Evolutionary conservation across 1,140 invertebrate genomes (phyloP).

Genomic region (Babylonia areolata): DNA sequence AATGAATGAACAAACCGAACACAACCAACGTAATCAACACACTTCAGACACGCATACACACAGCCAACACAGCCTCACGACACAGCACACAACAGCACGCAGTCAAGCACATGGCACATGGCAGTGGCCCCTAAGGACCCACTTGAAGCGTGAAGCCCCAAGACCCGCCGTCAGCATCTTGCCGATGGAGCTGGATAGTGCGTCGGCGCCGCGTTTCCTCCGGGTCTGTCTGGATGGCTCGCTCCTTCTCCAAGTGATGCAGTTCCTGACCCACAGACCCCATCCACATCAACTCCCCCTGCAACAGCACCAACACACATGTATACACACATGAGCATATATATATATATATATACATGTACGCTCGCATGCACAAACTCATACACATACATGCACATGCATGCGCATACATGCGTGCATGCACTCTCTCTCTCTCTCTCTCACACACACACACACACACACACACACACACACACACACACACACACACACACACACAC

Average conservation of each 20-base stretch:
- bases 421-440: no score
- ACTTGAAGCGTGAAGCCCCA: constrained; percentile 94
- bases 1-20: no score
- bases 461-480: no score
- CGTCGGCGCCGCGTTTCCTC: constrained; percentile 90
- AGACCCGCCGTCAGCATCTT: constrained; percentile 91
- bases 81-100: no score
- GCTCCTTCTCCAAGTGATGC: constrained; percentile 88
- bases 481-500: no score
- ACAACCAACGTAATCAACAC: no score
- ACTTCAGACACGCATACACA: no score
- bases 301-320: constrained; percentile 17
- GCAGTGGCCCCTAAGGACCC: constrained; percentile 37
- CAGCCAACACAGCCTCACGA: no score
- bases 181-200: constrained; percentile 86
- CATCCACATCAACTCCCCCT: constrained; percentile 42
- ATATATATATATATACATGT: constrained; percentile 31
- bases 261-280: constrained; percentile 75
- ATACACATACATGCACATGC: background rate
- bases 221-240: constrained; percentile 83
- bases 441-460: no score
- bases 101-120: background rate
- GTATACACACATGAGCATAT: constrained; percentile 27
- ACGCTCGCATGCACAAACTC: background rate
- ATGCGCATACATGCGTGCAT: background rate